Evolutionary conservation across 2,113 vertebrate species (phyloP), one percentile per base, ranked within the genome.

Genomic region (Grallaria varia): DNA sequence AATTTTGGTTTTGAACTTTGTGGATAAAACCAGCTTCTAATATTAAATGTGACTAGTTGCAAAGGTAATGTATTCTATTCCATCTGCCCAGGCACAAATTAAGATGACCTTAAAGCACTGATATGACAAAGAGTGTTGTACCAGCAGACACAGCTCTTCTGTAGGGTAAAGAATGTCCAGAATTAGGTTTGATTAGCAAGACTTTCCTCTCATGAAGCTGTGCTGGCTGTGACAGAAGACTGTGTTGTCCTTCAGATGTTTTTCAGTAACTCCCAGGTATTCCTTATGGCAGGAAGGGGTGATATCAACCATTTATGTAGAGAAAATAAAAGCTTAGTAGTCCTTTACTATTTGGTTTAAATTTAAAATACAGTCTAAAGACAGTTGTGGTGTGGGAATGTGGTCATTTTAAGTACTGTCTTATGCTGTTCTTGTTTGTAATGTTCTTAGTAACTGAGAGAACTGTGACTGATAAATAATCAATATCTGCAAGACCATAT

Each of bases 401-500:
- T 11, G 76, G 77, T 94, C 24, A 86, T 96, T 94, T 89, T 60
- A 80, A 94, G 55, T 35, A 63, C 30, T 64, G 22, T 92, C 60
- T 94, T 90, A 75, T 33, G 30, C 73, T 89, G 44, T 37, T 95
- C 66, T 81, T 60, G 63, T 91, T 86, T 81, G 37, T 74, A 89
- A 60, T 40, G 31, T 60, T 92, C 68, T 68, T 74, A 74, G 82
- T 63, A 89, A 87, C 47, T 10, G 55, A 77, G 55, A 83, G 45
- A 86, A 42, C 8, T 10, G 44, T 86, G 67, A 78, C 64, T 81
- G 88, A 91, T 95, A 91, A 94, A 88, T 77, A 94, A 90, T 76
- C 84, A 58, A 67, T 90, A 93, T 59, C 75, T 91, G 13, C 30
- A 66, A 67, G 50, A 66, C 12, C 23, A 21, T 71, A 67, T 77